A percentile compares a stretch with the other conserved stretches of the same genome.
Conservation (phyloP, 2,888 invertebrate species). For the Alsophila aescularia region DNA sequence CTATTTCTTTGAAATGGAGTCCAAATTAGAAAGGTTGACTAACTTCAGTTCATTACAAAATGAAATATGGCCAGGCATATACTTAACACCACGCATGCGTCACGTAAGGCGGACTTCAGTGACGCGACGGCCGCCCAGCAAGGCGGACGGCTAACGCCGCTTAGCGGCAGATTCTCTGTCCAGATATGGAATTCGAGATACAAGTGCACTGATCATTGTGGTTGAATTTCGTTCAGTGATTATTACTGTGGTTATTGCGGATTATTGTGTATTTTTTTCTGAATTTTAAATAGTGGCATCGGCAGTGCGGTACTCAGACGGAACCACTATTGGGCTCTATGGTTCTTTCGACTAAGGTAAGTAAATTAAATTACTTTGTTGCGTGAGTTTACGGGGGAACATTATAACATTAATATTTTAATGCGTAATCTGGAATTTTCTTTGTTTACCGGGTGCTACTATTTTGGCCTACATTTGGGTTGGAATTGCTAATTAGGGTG, state of each 20-base stretch:
- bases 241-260: slow-evolving; percentile 9
- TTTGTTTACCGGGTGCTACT: slow-evolving; percentile 19
- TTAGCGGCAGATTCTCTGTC: slow-evolving; percentile 34
- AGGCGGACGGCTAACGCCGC: slow-evolving; percentile 62
- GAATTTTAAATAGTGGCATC: slow-evolving; percentile 9
- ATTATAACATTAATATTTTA: slow-evolving; percentile 47
- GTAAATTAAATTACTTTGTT: slow-evolving; percentile 71
- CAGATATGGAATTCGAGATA: slow-evolving; percentile 67
- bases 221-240: slow-evolving; percentile 7
- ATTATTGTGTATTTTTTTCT: slow-evolving; percentile 14
- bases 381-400: slow-evolving; percentile 59
- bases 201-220: slow-evolving; percentile 43
- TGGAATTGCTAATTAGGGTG: neutral
- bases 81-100: slow-evolving; percentile 66
- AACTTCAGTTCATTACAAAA: slow-evolving; percentile 69
- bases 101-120: slow-evolving; percentile 55
- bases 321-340: slow-evolving; percentile 13
- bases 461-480: slow-evolving; percentile 2
- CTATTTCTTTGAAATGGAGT: slow-evolving; percentile 28
- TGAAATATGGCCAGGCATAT: slow-evolving; percentile 61
- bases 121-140: slow-evolving; percentile 50
- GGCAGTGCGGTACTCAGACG: slow-evolving; percentile 26
- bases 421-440: slow-evolving; percentile 28
- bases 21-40: slow-evolving; percentile 26
- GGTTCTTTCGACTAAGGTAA: slow-evolving; percentile 58